These are phyloP conservation scores for Ataeniobius toweri DNA, from an alignment of 2,797 vertebrate genomes.

Conservation along the genomic window DNA sequence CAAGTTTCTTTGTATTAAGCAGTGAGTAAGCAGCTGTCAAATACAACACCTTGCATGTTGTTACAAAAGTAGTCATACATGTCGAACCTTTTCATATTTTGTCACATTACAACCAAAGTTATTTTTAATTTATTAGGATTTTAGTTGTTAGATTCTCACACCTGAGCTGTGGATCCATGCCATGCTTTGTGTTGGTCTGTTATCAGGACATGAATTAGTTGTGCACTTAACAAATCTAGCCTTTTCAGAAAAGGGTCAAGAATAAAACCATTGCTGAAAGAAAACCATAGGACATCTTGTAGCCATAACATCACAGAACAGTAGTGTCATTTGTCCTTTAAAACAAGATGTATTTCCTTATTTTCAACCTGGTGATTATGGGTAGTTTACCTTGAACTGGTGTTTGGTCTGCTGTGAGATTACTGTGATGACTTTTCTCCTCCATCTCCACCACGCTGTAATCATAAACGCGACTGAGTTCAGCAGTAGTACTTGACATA, in stretches of 20 bases:
- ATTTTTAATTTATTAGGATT: too few relatives aligned
- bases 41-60: background rate
- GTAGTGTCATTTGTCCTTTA: background rate
- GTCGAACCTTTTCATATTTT: background rate
- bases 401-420: slow-evolving; percentile 69
- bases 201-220: background rate
- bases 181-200: background rate
- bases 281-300: too few relatives aligned
- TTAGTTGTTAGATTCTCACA: background rate
- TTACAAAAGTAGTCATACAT: background rate
- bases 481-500: slow-evolving; percentile 3
- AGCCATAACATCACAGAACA: too few relatives aligned
- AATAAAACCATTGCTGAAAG: background rate
- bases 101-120: background rate
- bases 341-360: background rate
- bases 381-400: slow-evolving; percentile 60
- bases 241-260: background rate
- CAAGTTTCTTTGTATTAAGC: background rate
- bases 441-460: slow-evolving; percentile 76
- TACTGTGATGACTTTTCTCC: slow-evolving; percentile 69
- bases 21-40: background rate
- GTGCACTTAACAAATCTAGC: background rate
- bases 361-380: slow-evolving; percentile 38
- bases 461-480: slow-evolving; percentile 73
- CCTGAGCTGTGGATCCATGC: too few relatives aligned